Percentiles rank a stretch among this genome's conserved stretches.
phyloP scores from a whole-genome alignment of 1,140 invertebrate genomes.

The Myzus persicae region DNA sequence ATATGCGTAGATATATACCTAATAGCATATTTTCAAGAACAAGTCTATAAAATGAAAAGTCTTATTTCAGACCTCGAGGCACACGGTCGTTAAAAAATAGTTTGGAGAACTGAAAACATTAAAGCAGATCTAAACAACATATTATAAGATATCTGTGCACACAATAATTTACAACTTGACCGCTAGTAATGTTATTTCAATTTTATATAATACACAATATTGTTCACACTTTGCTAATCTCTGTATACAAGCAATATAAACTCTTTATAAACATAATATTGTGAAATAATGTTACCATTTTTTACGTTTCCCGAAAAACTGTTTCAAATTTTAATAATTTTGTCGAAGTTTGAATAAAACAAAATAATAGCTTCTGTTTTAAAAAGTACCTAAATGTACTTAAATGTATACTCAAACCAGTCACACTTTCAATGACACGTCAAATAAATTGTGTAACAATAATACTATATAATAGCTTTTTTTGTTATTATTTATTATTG shows the following conservation, averaged over 20 bases:
- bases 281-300: not conserved
- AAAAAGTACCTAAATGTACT: not conserved
- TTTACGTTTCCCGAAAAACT: not conserved
- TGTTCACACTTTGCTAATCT: not conserved
- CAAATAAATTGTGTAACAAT: not conserved
- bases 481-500: not conserved
- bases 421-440: not conserved
- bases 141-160: not conserved
- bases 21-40: not conserved
- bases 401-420: not conserved
- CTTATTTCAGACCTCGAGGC: not conserved
- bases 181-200: not conserved
- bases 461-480: not conserved
- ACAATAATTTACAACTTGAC: not conserved
- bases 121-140: not conserved
- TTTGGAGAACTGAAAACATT: constrained; percentile 25
- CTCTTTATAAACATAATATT: not conserved
- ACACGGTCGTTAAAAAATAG: constrained; percentile 14
- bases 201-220: not conserved
- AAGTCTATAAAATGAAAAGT: constrained; percentile 36
- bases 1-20: not conserved
- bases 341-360: not conserved
- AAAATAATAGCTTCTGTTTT: not conserved
- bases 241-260: too few relatives aligned
- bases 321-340: not conserved